Conservation (phyloP, 2,888 invertebrate genomes). For the Lasioglossum morio region DNA sequence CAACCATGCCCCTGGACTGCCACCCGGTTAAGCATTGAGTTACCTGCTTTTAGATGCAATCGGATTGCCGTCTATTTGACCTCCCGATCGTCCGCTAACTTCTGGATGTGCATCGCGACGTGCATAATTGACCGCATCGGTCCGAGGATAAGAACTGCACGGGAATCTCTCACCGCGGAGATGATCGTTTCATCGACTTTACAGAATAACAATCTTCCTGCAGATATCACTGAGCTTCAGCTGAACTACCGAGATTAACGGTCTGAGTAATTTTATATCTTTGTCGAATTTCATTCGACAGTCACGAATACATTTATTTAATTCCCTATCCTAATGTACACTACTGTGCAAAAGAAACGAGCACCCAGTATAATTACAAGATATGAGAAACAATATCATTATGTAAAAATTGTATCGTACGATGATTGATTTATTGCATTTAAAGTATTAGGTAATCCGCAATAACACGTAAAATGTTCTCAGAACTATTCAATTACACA, state of each 20-base stretch:
- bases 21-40: conserved; percentile 45
- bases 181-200: neutral
- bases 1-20: conserved; percentile 28
- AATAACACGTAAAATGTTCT: too few relatives aligned
- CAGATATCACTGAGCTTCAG: neutral
- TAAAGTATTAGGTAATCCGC: too few relatives aligned
- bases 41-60: conserved; percentile 52
- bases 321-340: too few relatives aligned
- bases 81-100: conserved; percentile 25
- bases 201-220: neutral
- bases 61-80: conserved; percentile 35
- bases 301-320: too few relatives aligned
- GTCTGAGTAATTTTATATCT: too few relatives aligned
- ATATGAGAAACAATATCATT: too few relatives aligned
- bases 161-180: neutral
- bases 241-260: neutral
- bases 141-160: neutral
- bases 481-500: too few relatives aligned
- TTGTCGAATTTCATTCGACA: too few relatives aligned
- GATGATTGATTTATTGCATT: too few relatives aligned
- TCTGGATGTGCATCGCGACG: neutral
- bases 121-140: neutral
- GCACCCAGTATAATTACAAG: too few relatives aligned
- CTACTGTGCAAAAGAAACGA: too few relatives aligned
- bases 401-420: too few relatives aligned